Conservation (phyloP, 2,888 invertebrate species). For the Tricholauxania praeusta region DNA sequence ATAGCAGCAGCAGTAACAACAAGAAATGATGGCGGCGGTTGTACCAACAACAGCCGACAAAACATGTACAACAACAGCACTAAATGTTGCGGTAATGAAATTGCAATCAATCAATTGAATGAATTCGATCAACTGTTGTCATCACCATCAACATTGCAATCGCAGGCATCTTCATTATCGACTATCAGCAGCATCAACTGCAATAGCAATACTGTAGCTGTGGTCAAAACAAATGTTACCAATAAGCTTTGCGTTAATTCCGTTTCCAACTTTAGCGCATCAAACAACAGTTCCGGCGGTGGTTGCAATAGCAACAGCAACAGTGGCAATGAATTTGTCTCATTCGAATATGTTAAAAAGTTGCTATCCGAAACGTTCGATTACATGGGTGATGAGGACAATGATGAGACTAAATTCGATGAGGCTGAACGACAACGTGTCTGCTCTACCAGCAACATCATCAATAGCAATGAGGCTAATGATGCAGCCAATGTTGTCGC, state of each 20-base stretch:
- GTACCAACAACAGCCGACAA: slow-evolving; percentile 49
- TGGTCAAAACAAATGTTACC: slow-evolving; percentile 33
- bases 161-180: slow-evolving; percentile 36
- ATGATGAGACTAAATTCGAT: not conserved
- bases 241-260: slow-evolving; percentile 46
- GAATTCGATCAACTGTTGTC: slow-evolving; percentile 58
- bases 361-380: slow-evolving; percentile 64
- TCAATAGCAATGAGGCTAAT: slow-evolving; percentile 42
- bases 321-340: slow-evolving; percentile 61
- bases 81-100: slow-evolving; percentile 47
- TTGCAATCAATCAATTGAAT: slow-evolving; percentile 58
- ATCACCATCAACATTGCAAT: slow-evolving; percentile 31
- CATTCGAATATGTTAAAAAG: slow-evolving; percentile 68
- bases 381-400: slow-evolving; percentile 47
- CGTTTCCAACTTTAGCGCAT: slow-evolving; percentile 32
- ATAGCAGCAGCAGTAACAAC: slow-evolving; percentile 37
- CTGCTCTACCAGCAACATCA: slow-evolving; percentile 29
- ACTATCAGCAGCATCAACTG: slow-evolving; percentile 31
- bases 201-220: slow-evolving; percentile 31
- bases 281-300: slow-evolving; percentile 23
- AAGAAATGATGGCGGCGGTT: slow-evolving; percentile 35
- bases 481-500: slow-evolving; percentile 45
- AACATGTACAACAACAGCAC: slow-evolving; percentile 17
- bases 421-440: slow-evolving; percentile 11
- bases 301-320: slow-evolving; percentile 33